These are phyloP conservation scores for Drosophila diplacantha DNA, from an alignment of 2,888 invertebrate species.

Conservation along the genomic window DNA sequence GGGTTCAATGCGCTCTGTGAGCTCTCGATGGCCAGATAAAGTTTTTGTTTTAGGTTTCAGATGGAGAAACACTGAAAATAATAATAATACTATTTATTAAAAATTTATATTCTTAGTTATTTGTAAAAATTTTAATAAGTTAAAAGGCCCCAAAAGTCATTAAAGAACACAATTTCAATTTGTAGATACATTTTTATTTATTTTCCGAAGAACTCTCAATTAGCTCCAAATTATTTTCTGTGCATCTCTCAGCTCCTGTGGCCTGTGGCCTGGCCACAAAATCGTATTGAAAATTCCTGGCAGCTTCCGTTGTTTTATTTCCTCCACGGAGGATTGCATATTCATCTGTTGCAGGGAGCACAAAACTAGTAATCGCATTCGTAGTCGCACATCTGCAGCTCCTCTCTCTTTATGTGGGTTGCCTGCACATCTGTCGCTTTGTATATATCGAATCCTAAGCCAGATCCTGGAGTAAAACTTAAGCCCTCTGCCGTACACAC, in stretches of 20 bases:
- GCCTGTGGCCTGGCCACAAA: constrained; percentile 43
- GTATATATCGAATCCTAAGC: constrained; percentile 40
- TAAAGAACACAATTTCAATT: background rate
- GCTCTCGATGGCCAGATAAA: constrained; percentile 39
- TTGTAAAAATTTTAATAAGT: no score
- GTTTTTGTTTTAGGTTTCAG: constrained; percentile 49
- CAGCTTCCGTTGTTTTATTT: constrained; percentile 62
- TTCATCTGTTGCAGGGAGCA: constrained; percentile 40
- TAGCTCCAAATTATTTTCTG: background rate
- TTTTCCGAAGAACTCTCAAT: background rate
- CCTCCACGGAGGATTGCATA: constrained; percentile 37
- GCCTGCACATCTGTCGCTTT: constrained; percentile 69
- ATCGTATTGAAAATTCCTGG: constrained; percentile 62
- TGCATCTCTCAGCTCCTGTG: constrained; percentile 10
- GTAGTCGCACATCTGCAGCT: constrained; percentile 56
- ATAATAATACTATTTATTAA: background rate
- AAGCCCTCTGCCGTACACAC: constrained; percentile 34
- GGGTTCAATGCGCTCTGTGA: constrained; percentile 63
- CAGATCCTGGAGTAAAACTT: constrained; percentile 47
- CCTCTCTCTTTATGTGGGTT: constrained; percentile 20
- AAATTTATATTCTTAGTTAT: no score
- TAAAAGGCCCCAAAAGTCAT: background rate
- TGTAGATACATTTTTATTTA: background rate
- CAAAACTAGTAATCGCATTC: constrained; percentile 6
- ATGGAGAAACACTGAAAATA: constrained; percentile 4